These are phyloP conservation scores for Archegozetes longisetosus DNA, from an alignment of 1,140 invertebrate species.

Conservation along the genomic window DNA sequence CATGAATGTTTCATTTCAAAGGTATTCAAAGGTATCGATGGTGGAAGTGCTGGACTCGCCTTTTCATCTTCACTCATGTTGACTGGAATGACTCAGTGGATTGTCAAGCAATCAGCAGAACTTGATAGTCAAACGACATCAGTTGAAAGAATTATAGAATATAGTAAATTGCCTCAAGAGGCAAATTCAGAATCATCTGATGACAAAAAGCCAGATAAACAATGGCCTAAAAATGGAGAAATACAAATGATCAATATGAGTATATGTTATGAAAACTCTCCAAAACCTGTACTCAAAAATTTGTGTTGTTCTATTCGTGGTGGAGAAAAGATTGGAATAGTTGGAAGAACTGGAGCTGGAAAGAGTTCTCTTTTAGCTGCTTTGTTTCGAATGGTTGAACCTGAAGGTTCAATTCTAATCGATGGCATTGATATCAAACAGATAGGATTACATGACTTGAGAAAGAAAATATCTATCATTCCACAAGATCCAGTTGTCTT, in stretches of 20 bases:
- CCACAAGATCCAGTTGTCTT: slow-evolving; percentile 59
- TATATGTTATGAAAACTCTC: slow-evolving; percentile 43
- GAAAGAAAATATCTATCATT: slow-evolving; percentile 34
- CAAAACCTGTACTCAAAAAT: slow-evolving; percentile 30
- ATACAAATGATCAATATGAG: slow-evolving; percentile 48
- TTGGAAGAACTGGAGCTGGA: slow-evolving; percentile 37
- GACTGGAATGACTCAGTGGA: slow-evolving; percentile 64
- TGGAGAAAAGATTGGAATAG: slow-evolving; percentile 54
- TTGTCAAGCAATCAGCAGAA: slow-evolving; percentile 60
- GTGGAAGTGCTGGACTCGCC: slow-evolving; percentile 46
- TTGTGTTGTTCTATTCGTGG: slow-evolving; percentile 23
- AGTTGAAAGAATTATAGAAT: slow-evolving; percentile 62
- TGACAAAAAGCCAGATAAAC: slow-evolving; percentile 37
- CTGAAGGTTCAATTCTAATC: slow-evolving; percentile 45
- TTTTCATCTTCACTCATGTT: slow-evolving; percentile 57
- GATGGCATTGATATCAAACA: slow-evolving; percentile 62
- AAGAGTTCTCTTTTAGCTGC: slow-evolving; percentile 30
- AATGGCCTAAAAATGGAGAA: slow-evolving; percentile 48
- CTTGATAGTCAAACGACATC: slow-evolving; percentile 59
- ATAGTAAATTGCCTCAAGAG: slow-evolving; percentile 49
- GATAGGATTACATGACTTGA: slow-evolving; percentile 34
- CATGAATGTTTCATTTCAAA: background rate
- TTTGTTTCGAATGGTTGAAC: slow-evolving; percentile 32
- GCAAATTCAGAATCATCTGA: slow-evolving; percentile 29
- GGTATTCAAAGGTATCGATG: slow-evolving; percentile 21